Evolutionary conservation across 2,888 invertebrate genomes (phyloP), one percentile per base, ranked within the genome.

Genomic region (Hyposoter didymator): DNA sequence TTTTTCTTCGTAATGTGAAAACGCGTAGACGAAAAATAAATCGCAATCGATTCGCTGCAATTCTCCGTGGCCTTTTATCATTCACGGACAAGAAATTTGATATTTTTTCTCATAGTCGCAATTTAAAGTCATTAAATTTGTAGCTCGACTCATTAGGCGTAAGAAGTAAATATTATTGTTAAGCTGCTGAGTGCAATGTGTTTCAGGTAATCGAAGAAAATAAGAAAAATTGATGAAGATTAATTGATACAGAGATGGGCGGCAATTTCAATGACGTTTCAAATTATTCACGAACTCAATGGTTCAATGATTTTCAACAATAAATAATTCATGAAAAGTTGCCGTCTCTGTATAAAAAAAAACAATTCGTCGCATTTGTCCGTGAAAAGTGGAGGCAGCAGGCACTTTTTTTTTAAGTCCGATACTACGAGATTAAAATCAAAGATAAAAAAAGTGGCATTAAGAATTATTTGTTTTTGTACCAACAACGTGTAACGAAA

Each of bases 131-230:
- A 84, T 84, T 82, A 73, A 82, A 85, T 87, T 86, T 86, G 72
- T 82, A 88, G 87, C 70, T 81, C 55, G 78, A 86, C 84, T 85
- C 84, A 86, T 72, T 88, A 89, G 85, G 72, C 67, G 59, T 88
- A 86, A 90, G 89, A 87, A 59, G 73, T 90, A 89, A 87, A 35
- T 22, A 59, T 78, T 74, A 82, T 82, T 90, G 80, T 87, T 88
- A 90, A 90, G 88, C 89, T 89, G 90, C 90, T 91, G 90, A 91
- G 90, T 91, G 92, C 92, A 92, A 92, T 91, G 91, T 91, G 91
- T 92, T 91, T 90, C 88, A 88, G 89, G 89, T 91, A 90, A 89
- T 88, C 88, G 89, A 73, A 47, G 70, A 55, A 75, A 83, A 83
- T 78, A 74, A 78, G 88, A 90, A 88, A 90, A 90, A 89, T 59